Percentiles rank a stretch among this genome's conserved stretches.
phyloP scores from a whole-genome alignment of 2,888 invertebrate genomes.

The Drosophila yooni region DNA sequence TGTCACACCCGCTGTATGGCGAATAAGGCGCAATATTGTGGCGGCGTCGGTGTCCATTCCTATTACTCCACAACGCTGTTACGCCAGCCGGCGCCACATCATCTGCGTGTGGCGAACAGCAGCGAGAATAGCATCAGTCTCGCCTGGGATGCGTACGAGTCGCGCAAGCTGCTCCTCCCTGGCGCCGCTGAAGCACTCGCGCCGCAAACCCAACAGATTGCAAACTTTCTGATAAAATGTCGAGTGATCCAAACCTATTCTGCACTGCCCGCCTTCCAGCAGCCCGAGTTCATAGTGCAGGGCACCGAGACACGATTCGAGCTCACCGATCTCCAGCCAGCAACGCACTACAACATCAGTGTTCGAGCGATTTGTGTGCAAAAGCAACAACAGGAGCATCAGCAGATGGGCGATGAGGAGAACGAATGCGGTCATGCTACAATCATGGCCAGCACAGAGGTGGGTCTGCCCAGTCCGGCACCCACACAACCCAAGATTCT shows the following conservation, averaged over 20 bases:
- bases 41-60: slow-evolving; percentile 88
- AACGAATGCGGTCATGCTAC: slow-evolving; percentile 86
- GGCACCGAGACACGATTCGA: slow-evolving; percentile 87
- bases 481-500: slow-evolving; percentile 89
- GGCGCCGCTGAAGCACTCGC: slow-evolving; percentile 54
- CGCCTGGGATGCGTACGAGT: slow-evolving; percentile 87
- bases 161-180: slow-evolving; percentile 80
- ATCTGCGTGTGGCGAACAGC: slow-evolving; percentile 87
- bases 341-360: slow-evolving; percentile 90
- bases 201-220: slow-evolving; percentile 82
- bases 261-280: slow-evolving; percentile 85
- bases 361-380: slow-evolving; percentile 88
- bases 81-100: slow-evolving; percentile 86
- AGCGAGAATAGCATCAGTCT: slow-evolving; percentile 88
- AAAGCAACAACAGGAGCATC: not conserved
- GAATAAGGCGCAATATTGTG: slow-evolving; percentile 88
- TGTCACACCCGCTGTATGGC: slow-evolving; percentile 88
- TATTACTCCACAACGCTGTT: slow-evolving; percentile 86
- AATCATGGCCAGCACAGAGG: slow-evolving; percentile 88
- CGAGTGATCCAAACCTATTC: slow-evolving; percentile 87
- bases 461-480: slow-evolving; percentile 89
- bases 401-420: not conserved
- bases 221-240: slow-evolving; percentile 87
- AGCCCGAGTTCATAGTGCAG: slow-evolving; percentile 87
- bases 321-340: slow-evolving; percentile 89